A percentile compares a stretch with the other conserved stretches of the same genome.
Conservation (phyloP, 2,797 vertebrate species). For the Poeciliopsis infans region DNA sequence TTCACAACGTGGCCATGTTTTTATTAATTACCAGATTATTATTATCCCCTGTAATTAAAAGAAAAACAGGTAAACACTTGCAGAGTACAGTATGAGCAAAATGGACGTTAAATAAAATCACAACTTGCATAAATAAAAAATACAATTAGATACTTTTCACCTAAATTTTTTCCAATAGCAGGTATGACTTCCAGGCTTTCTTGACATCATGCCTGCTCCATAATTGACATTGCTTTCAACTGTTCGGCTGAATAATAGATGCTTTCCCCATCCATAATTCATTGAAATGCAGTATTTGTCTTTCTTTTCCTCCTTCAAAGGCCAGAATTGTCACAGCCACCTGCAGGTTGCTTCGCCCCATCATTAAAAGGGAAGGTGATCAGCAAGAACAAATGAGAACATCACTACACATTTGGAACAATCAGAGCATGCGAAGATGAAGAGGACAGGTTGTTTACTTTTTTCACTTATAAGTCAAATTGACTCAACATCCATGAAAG, state of each 20-base stretch:
- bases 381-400: slow-evolving; percentile 44
- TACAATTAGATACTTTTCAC: neutral
- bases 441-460: slow-evolving; percentile 10
- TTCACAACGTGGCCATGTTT: slow-evolving; percentile 4
- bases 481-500: slow-evolving; percentile 14
- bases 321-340: slow-evolving; percentile 22
- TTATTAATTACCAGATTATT: slow-evolving; percentile 19
- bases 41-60: neutral
- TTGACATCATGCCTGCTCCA: slow-evolving; percentile 38
- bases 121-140: neutral
- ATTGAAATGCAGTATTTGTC: slow-evolving; percentile 60
- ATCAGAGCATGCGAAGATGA: slow-evolving; percentile 14
- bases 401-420: slow-evolving; percentile 28
- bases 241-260: slow-evolving; percentile 69
- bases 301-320: slow-evolving; percentile 31
- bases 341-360: slow-evolving; percentile 36
- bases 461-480: slow-evolving; percentile 9
- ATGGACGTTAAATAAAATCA: neutral
- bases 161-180: slow-evolving; percentile 23
- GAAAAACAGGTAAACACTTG: slow-evolving; percentile 1
- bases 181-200: slow-evolving; percentile 30
- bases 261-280: slow-evolving; percentile 60
- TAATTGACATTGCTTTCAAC: slow-evolving; percentile 60
- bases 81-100: neutral
- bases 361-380: slow-evolving; percentile 30